phyloP scores from a whole-genome alignment of 2,888 invertebrate genomes.

The Notocelia uddmanniana region DNA sequence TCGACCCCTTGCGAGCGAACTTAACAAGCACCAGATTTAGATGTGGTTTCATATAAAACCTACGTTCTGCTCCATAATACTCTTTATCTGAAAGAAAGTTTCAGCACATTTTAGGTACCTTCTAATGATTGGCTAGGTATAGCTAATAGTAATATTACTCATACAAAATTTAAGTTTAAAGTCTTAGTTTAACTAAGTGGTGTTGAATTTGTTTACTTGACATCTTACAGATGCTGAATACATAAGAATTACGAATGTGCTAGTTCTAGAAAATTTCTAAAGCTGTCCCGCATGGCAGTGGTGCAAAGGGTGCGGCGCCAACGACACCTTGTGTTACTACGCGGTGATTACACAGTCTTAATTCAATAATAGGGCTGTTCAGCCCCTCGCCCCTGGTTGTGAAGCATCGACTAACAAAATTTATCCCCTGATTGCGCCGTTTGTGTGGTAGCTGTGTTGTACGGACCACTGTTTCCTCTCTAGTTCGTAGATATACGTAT shows the following conservation, averaged over 20 bases:
- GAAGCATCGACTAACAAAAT: constrained; percentile 65
- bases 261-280: background rate
- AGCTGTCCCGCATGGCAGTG: background rate
- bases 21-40: constrained; percentile 21
- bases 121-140: no score
- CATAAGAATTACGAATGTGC: background rate
- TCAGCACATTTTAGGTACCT: background rate
- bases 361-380: constrained; percentile 75
- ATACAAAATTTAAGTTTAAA: no score
- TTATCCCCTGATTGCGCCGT: constrained; percentile 75
- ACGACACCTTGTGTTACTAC: constrained; percentile 53
- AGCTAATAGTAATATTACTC: no score
- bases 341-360: constrained; percentile 78
- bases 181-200: no score
- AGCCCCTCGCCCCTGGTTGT: constrained; percentile 45
- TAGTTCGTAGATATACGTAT: background rate
- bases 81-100: background rate
- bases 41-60: background rate
- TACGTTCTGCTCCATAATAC: no score
- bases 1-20: constrained; percentile 53
- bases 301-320: constrained; percentile 1
- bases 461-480: constrained; percentile 15
- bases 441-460: constrained; percentile 61
- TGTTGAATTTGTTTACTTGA: no score
- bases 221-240: background rate